Evolutionary conservation across 2,888 invertebrate species (phyloP).

Genomic region (Drosophila suboccidentalis): DNA sequence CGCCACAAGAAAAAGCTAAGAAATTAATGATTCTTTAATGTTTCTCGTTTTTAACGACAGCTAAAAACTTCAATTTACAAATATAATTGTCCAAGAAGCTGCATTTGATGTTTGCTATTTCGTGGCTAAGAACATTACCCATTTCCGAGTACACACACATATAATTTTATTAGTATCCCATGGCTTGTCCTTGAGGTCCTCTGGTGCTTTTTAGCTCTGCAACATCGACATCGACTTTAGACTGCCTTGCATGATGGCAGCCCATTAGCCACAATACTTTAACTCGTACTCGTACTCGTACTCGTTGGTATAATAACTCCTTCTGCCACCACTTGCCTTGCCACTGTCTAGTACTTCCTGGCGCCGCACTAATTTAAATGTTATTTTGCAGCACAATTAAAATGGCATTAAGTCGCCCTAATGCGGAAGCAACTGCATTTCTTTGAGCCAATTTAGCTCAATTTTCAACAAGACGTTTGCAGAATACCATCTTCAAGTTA

Average conservation of each 20-base stretch:
- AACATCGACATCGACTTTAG: constrained; percentile 11
- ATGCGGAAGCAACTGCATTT: constrained; percentile 45
- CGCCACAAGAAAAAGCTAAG: background rate
- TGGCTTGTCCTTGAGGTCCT: constrained; percentile 51
- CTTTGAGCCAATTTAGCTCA: constrained; percentile 33
- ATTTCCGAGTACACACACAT: constrained; percentile 7
- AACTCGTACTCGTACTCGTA: background rate
- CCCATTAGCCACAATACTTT: constrained; percentile 59
- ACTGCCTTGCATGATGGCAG: constrained; percentile 69
- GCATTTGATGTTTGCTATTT: constrained; percentile 21
- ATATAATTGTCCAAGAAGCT: constrained; percentile 35
- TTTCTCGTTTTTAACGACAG: constrained; percentile 5
- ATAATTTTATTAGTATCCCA: constrained; percentile 25
- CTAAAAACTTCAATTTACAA: constrained; percentile 6
- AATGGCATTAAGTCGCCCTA: constrained; percentile 63
- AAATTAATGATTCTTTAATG: constrained; percentile 20
- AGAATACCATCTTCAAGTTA: constrained; percentile 14
- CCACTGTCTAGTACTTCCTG: constrained; percentile 46
- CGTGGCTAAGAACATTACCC: constrained; percentile 23
- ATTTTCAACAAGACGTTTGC: constrained; percentile 22
- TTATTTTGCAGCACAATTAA: constrained; percentile 73
- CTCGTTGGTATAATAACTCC: constrained; percentile 49
- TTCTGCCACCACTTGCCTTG: constrained; percentile 24
- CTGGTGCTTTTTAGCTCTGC: constrained; percentile 32
- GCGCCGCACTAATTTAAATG: constrained; percentile 74